Evolutionary conservation across 2,113 vertebrate genomes (phyloP), one percentile per base, ranked within the genome.

Genomic region (Odontophorus gujanensis): DNA sequence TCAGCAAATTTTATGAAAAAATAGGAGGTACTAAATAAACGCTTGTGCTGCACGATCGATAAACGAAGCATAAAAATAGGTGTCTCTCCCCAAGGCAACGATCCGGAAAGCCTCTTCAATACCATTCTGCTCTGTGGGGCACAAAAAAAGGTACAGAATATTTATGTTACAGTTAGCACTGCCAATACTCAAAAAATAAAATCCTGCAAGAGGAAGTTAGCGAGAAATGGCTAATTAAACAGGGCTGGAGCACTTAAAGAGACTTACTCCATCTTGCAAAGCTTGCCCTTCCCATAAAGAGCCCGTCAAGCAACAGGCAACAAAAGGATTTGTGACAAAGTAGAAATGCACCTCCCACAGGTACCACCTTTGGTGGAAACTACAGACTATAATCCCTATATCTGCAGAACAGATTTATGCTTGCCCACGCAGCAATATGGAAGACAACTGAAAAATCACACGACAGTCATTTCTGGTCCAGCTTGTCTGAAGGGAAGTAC

Each of bases 1-100:
- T 98, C 97, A 98, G 98, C 97, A 97, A 97, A 96, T 98, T 94
- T 98, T 97, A 98, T 97, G 97, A 98, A 98, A 98, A 98, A 98
- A 97, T 97, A 98, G 97, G 97, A 98, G 97, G 96, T 97, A 97
- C 97, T 98, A 98, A 97, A 97, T 97, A 98, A 97, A 96, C 53
- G 97, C 97, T 97, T 96, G 96, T 98, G 96, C 97, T 97, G 97
- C 97, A 98, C 98, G 97, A 98, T 98, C 97, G 73, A 97, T 97
- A 98, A 97, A 97, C 97, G 97, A 97, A 96, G 97, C 97, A 97
- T 97, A 98, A 97, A 98, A 98, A 98, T 97, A 98, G 97, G 97
- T 97, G 95, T 97, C 96, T 96, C 96, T 96, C 97, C 97, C 97
- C 97, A 88, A 94, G 96, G 97, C 96, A 96, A 96, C 93, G 88